A percentile compares a stretch with the other conserved stretches of the same genome.
These are phyloP conservation scores for Chaetogeoica ovagalla DNA, from an alignment of 2,888 invertebrate species.

Conservation along the genomic window DNA sequence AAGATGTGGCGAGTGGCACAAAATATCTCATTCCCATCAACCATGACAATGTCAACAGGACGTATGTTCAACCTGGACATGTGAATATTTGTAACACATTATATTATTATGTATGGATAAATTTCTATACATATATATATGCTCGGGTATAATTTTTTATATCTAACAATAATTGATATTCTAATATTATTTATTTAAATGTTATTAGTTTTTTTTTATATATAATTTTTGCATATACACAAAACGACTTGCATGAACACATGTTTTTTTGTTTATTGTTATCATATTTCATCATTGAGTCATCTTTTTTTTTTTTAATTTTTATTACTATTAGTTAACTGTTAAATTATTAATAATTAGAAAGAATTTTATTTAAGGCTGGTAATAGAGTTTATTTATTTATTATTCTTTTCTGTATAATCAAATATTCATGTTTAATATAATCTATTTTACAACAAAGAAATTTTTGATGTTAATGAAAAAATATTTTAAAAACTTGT, in stretches of 20 bases:
- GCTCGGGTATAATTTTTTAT: neutral
- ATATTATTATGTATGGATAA: conserved; percentile 14
- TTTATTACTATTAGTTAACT: neutral
- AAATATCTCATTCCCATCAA: conserved; percentile 58
- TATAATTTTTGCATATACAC: neutral
- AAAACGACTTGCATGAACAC: conserved; percentile 19
- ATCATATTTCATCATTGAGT: neutral
- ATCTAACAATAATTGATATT: neutral
- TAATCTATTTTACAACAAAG: neutral
- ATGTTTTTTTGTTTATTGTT: conserved; percentile 24
- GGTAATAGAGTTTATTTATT: neutral
- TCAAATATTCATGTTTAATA: neutral
- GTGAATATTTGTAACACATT: conserved; percentile 43
- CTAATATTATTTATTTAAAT: conserved; percentile 1
- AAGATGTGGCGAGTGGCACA: conserved; percentile 66
- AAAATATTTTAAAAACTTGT: conserved; percentile 9
- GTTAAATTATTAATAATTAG: neutral
- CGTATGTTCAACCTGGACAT: conserved; percentile 55
- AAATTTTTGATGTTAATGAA: neutral
- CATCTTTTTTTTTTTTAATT: neutral
- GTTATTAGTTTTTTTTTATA: neutral
- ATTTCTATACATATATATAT: neutral
- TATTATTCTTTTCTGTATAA: neutral
- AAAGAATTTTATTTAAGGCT: neutral
- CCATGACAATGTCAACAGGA: conserved; percentile 62